phyloP scores from a whole-genome alignment of 1,140 invertebrate genomes.

The Trachymyrmex septentrionalis region DNA sequence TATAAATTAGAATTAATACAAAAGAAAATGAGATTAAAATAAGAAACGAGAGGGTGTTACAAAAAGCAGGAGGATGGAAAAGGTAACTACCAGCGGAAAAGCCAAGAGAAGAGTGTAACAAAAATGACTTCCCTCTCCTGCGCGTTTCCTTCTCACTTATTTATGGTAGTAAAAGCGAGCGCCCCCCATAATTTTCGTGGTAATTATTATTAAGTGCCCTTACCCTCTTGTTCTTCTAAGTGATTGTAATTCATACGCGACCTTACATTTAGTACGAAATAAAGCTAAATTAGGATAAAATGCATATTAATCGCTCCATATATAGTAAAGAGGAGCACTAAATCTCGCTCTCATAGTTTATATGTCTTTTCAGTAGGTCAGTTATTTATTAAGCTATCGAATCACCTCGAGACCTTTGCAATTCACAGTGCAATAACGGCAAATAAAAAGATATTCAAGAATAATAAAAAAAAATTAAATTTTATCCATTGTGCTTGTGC shows the following conservation, averaged over 20 bases:
- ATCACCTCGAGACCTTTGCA: background rate
- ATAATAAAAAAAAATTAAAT: background rate
- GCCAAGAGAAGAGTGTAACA: conserved; percentile 25
- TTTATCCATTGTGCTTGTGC: background rate
- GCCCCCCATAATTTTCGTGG: conserved; percentile 67
- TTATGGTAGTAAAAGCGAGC: conserved; percentile 59
- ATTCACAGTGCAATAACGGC: no score
- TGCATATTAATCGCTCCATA: conserved; percentile 57
- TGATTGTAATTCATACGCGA: conserved; percentile 75
- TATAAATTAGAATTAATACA: conserved; percentile 69
- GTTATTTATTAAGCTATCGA: background rate
- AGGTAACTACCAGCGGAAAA: conserved; percentile 39
- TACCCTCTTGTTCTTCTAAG: conserved; percentile 29
- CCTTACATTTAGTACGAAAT: conserved; percentile 32
- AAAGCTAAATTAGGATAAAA: conserved; percentile 66
- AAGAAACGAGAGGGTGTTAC: conserved; percentile 46
- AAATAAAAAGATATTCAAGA: background rate
- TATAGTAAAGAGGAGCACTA: background rate
- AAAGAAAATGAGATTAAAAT: conserved; percentile 56
- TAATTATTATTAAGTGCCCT: conserved; percentile 77
- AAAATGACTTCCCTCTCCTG: conserved; percentile 55
- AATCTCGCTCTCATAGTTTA: conserved; percentile 20
- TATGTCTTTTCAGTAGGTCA: background rate
- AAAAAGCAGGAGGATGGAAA: conserved; percentile 25
- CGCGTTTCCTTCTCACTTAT: conserved; percentile 48